Evolutionary conservation across 2,888 invertebrate genomes (phyloP).

Genomic region (Polydrusus pterygomalis): DNA sequence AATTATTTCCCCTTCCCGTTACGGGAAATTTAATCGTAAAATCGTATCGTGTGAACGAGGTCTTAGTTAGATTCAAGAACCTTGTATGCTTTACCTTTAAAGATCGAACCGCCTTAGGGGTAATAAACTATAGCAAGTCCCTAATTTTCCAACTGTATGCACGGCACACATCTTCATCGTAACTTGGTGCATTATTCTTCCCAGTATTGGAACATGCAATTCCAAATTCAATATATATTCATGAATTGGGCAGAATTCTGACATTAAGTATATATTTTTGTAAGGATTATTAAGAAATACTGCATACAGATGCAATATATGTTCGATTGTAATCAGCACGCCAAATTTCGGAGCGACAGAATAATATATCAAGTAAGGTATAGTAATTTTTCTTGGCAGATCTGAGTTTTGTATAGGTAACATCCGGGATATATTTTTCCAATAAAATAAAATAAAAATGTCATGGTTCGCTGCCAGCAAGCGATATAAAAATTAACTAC

Average conservation of each 20-base stretch:
- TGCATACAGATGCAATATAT: conserved; percentile 35
- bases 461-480: too few species aligned
- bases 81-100: too few species aligned
- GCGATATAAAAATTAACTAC: too few species aligned
- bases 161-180: conserved; percentile 10
- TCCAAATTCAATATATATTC: conserved; percentile 45
- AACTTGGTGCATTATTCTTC: conserved; percentile 8
- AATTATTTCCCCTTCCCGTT: too few species aligned
- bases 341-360: background rate
- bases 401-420: background rate
- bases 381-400: background rate
- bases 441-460: background rate
- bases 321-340: background rate
- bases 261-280: conserved; percentile 32
- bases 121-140: background rate
- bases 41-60: too few species aligned
- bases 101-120: background rate
- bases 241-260: conserved; percentile 39
- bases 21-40: too few species aligned
- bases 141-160: conserved; percentile 33
- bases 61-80: too few species aligned
- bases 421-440: background rate
- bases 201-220: conserved; percentile 36
- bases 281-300: conserved; percentile 39
- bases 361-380: conserved; percentile 19